A percentile compares a stretch with the other conserved stretches of the same genome.
Conservation (phyloP, 2,888 invertebrate species). For the Harmothoe impar region DNA sequence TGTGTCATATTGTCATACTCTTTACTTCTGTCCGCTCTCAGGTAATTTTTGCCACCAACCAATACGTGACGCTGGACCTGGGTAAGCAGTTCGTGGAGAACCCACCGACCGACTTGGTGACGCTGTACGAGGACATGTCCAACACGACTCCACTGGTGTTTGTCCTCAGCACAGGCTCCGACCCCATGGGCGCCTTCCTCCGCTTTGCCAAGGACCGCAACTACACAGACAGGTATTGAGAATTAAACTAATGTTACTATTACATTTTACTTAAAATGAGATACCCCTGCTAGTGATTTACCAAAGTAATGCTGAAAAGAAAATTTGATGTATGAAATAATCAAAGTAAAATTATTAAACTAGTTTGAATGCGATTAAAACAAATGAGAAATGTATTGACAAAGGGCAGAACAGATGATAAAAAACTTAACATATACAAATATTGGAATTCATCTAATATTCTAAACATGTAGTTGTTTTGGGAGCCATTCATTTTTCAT, state of each 20-base stretch:
- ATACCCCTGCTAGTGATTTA: background rate
- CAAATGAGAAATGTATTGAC: no score
- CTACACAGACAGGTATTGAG: slow-evolving; percentile 80
- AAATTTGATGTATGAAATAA: background rate
- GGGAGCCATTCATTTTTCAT: no score
- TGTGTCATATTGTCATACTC: no score
- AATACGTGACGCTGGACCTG: slow-evolving; percentile 90
- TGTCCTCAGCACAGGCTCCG: slow-evolving; percentile 91
- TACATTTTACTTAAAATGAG: background rate
- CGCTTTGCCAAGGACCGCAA: slow-evolving; percentile 82
- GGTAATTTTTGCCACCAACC: slow-evolving; percentile 91
- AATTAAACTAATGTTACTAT: background rate
- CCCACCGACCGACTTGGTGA: slow-evolving; percentile 87
- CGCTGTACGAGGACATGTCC: slow-evolving; percentile 84
- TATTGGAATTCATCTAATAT: no score
- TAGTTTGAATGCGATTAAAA: no score
- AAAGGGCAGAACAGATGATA: no score
- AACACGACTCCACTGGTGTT: slow-evolving; percentile 90
- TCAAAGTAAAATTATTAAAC: background rate
- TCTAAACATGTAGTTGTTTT: no score
- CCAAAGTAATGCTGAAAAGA: background rate
- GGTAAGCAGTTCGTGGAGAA: slow-evolving; percentile 92
- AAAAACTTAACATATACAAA: no score
- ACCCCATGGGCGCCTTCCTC: slow-evolving; percentile 84
- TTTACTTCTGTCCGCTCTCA: slow-evolving; percentile 69